Conservation (phyloP, 2,113 vertebrate genomes). For the Oceanites oceanicus region DNA sequence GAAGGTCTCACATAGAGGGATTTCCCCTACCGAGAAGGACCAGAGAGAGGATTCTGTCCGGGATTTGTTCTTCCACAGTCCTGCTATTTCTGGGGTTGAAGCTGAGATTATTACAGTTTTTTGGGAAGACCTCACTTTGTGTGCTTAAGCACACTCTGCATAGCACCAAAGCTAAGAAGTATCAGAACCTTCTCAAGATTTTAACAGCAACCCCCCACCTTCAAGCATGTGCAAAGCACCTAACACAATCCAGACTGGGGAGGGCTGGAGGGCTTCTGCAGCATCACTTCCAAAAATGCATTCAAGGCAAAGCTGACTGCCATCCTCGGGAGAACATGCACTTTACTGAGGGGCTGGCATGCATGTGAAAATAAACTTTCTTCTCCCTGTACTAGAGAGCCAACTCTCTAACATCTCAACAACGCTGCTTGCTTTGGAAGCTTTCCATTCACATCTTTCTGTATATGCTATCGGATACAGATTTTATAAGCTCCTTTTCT, state of each 20-base stretch:
- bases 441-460: constrained; percentile 70
- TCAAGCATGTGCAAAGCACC: neutral
- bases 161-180: neutral
- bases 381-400: constrained; percentile 32
- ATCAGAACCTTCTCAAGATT: neutral
- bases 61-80: neutral
- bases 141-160: neutral
- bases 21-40: neutral
- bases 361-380: constrained; percentile 59
- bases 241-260: neutral
- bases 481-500: constrained; percentile 5
- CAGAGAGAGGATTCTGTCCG: neutral
- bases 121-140: neutral
- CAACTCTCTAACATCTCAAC: constrained; percentile 58
- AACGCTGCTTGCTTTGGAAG: constrained; percentile 70
- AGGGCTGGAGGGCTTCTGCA: neutral
- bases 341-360: constrained; percentile 6
- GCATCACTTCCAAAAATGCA: neutral
- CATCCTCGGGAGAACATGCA: neutral
- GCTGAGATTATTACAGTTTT: neutral
- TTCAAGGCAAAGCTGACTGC: neutral
- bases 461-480: constrained; percentile 35
- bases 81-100: neutral
- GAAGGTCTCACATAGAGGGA: neutral
- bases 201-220: neutral